Evolutionary conservation across 2,888 invertebrate species (phyloP).

Genomic region (Tachystola acroxantha): DNA sequence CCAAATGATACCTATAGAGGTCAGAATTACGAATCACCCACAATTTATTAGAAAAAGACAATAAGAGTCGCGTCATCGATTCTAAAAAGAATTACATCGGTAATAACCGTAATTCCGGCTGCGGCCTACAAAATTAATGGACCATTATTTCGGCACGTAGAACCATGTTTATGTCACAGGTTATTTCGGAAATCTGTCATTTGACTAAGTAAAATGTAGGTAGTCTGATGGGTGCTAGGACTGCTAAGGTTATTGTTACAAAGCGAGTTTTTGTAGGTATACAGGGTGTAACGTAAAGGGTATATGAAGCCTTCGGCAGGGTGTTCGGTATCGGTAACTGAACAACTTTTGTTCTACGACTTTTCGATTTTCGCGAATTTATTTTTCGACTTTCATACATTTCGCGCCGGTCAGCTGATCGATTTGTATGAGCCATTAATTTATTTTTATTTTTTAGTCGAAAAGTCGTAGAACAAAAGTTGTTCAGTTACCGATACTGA

Average conservation of each 20-base stretch:
- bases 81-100: constrained; percentile 16
- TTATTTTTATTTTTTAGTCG: too few species aligned
- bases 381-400: too few species aligned
- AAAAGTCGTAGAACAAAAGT: too few species aligned
- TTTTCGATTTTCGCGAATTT: too few species aligned
- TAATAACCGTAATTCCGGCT: constrained; percentile 22
- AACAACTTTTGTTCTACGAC: too few species aligned
- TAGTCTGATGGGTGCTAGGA: neutral
- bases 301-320: too few species aligned
- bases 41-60: constrained; percentile 16
- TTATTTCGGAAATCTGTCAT: neutral
- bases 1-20: constrained; percentile 1
- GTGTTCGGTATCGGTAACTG: too few species aligned
- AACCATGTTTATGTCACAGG: neutral
- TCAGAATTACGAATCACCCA: constrained; percentile 1
- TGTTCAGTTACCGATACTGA: too few species aligned
- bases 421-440: too few species aligned
- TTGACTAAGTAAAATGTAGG: neutral
- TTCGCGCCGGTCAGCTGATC: too few species aligned
- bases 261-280: too few species aligned
- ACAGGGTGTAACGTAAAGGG: too few species aligned
- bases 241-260: neutral
- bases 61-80: constrained; percentile 20
- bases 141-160: constrained; percentile 6
- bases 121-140: constrained; percentile 12